phyloP scores from a whole-genome alignment of 2,797 vertebrate species.

The Mormyrus proboscirostris region DNA sequence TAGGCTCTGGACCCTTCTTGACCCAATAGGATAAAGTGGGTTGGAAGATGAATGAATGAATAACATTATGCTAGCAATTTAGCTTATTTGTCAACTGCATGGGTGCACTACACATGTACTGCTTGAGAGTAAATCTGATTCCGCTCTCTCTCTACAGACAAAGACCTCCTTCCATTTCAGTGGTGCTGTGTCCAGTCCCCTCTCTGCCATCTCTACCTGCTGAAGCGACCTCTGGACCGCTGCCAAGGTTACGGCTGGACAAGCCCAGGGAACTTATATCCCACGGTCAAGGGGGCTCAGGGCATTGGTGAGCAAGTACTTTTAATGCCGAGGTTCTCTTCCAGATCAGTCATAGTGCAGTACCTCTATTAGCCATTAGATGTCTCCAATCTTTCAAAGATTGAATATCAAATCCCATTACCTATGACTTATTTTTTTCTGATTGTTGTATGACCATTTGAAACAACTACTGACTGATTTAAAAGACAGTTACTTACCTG shows the following conservation, averaged over 20 bases:
- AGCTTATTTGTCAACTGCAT: not conserved
- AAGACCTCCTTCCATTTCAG: constrained; percentile 69
- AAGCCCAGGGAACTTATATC: constrained; percentile 25
- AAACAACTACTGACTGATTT: not conserved
- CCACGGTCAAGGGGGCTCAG: constrained; percentile 41
- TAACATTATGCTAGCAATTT: not conserved
- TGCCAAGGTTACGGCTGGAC: constrained; percentile 62
- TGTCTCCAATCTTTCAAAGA: not conserved
- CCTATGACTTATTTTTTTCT: not conserved
- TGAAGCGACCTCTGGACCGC: constrained; percentile 64
- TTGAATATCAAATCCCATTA: not conserved
- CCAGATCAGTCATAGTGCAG: not conserved
- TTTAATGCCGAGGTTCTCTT: not conserved
- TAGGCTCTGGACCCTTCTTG: too few relatives aligned
- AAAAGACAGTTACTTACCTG: not conserved
- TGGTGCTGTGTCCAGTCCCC: constrained; percentile 70
- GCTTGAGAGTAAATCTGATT: constrained; percentile 10
- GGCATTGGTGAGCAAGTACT: constrained; percentile 59
- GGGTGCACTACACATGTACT: not conserved
- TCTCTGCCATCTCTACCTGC: constrained; percentile 61
- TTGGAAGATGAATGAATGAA: too few relatives aligned
- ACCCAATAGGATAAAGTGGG: too few relatives aligned
- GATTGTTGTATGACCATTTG: not conserved
- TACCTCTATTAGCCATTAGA: not conserved
- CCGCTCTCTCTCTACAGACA: constrained; percentile 47